Evolutionary conservation across 2,888 invertebrate species (phyloP).

Genomic region (Sminthurinus aureus): DNA sequence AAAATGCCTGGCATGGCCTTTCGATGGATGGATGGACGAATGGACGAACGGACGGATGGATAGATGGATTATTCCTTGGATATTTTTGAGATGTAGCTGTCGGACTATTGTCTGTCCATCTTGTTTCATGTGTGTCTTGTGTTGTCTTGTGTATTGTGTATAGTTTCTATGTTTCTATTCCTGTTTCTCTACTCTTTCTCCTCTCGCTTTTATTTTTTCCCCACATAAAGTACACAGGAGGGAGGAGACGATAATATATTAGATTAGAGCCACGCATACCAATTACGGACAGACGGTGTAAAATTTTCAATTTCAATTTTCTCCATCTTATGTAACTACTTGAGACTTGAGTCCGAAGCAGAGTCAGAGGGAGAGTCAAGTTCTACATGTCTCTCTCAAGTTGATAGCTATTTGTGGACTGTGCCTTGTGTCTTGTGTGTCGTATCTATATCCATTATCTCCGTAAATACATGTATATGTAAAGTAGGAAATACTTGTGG

Average conservation of each 20-base stretch:
- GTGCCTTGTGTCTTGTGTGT: background rate
- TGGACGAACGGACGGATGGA: too few relatives aligned
- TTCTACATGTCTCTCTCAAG: background rate
- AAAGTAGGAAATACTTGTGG: too few relatives aligned
- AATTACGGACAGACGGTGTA: background rate
- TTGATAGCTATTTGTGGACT: background rate
- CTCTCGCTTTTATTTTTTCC: too few relatives aligned
- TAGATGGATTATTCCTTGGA: too few relatives aligned
- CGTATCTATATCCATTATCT: too few relatives aligned
- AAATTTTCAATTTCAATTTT: background rate
- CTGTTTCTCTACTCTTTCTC: too few relatives aligned
- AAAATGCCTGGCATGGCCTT: background rate
- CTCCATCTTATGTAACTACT: background rate
- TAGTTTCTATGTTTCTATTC: too few relatives aligned
- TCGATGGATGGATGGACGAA: too few relatives aligned
- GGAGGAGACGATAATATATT: background rate
- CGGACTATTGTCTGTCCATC: background rate
- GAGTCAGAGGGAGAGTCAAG: background rate
- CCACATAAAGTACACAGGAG: background rate
- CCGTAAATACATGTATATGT: too few relatives aligned
- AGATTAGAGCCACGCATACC: background rate
- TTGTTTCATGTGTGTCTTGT: background rate
- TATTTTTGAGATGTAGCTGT: too few relatives aligned
- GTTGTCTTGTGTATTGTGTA: too few relatives aligned
- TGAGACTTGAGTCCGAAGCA: too few relatives aligned